phyloP scores from a whole-genome alignment of 2,797 vertebrate species.

The Chelidonichthys spinosus region DNA sequence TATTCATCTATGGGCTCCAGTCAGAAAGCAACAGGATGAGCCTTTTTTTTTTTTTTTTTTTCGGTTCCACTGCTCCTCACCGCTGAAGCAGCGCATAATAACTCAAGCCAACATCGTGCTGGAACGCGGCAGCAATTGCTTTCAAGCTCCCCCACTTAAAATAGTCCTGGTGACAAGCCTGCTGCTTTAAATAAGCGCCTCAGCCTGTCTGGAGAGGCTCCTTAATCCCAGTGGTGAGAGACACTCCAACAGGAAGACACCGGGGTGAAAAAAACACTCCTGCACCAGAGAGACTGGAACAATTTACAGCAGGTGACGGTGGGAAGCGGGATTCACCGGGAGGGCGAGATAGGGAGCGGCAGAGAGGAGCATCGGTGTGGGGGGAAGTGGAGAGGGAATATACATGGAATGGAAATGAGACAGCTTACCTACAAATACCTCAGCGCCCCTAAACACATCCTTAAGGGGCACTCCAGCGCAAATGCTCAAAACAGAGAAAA shows the following conservation, averaged over 20 bases:
- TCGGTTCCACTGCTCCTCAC: constrained; percentile 63
- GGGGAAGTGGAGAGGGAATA: constrained; percentile 50
- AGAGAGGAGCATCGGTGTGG: constrained; percentile 13
- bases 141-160: constrained; percentile 84
- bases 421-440: constrained; percentile 72
- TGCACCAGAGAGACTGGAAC: constrained; percentile 73
- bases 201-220: constrained; percentile 83
- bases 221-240: constrained; percentile 84
- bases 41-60: constrained; percentile 40
- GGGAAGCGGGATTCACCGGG: constrained; percentile 70
- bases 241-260: constrained; percentile 78
- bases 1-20: constrained; percentile 62
- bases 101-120: constrained; percentile 79
- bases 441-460: constrained; percentile 53
- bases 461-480: constrained; percentile 48
- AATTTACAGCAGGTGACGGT: constrained; percentile 80
- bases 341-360: constrained; percentile 50
- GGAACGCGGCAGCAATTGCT: constrained; percentile 78
- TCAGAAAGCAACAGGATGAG: constrained; percentile 76
- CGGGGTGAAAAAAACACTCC: constrained; percentile 63
- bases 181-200: constrained; percentile 84
- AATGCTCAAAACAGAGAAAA: constrained; percentile 48
- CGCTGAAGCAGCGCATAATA: constrained; percentile 79
- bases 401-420: constrained; percentile 68
- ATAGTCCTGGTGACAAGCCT: constrained; percentile 83